Evolutionary conservation across 1,140 invertebrate genomes (phyloP).

Genomic region (Pentalonia nigronervosa): DNA sequence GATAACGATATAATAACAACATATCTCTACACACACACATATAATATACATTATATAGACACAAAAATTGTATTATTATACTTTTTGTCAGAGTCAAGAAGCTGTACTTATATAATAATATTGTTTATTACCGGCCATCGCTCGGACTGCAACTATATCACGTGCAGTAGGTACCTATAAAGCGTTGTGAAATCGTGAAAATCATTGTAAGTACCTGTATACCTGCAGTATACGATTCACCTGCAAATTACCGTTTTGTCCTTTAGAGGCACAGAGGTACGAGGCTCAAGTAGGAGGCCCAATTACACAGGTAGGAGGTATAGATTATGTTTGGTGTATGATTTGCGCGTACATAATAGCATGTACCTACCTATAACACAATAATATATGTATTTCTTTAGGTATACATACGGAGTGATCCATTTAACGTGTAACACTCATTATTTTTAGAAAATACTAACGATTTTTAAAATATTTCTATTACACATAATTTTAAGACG

Average conservation of each 20-base stretch:
- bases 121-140: not conserved
- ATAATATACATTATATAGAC: not conserved
- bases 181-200: not conserved
- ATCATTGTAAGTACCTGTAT: not conserved
- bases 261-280: not conserved
- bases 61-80: not conserved
- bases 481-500: no score
- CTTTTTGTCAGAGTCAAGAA: not conserved
- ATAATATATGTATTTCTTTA: no score
- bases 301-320: not conserved
- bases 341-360: not conserved
- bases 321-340: not conserved
- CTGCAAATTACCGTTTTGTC: not conserved
- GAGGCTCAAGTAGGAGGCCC: not conserved
- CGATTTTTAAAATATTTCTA: no score
- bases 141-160: not conserved
- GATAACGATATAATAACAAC: constrained; percentile 15
- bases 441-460: no score
- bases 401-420: no score
- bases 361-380: not conserved
- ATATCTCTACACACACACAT: not conserved
- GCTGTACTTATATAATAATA: not conserved
- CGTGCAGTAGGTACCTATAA: not conserved
- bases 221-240: not conserved
- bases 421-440: no score